phyloP scores from a whole-genome alignment of 2,888 invertebrate species.

The Ennomos fuscantarius region DNA sequence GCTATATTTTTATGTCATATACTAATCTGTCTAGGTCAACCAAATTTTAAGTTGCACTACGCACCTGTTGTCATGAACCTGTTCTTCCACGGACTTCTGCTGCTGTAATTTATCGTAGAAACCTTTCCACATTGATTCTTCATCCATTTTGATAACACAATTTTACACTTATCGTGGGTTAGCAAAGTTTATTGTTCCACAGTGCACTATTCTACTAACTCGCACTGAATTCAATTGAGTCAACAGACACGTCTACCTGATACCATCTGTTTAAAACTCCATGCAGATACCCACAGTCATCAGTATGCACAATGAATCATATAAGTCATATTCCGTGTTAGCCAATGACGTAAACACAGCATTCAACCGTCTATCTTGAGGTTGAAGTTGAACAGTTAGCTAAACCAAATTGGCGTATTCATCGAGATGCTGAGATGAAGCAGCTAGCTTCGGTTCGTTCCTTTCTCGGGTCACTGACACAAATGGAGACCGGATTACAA shows the following conservation, averaged over 20 bases:
- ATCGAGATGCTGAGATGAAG: slow-evolving; percentile 26
- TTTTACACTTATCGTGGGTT: slow-evolving; percentile 1
- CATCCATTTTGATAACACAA: slow-evolving; percentile 77
- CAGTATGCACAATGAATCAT: slow-evolving; percentile 65
- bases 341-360: slow-evolving; percentile 72
- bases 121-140: slow-evolving; percentile 92
- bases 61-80: slow-evolving; percentile 88
- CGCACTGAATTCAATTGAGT: slow-evolving; percentile 15
- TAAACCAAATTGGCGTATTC: slow-evolving; percentile 54
- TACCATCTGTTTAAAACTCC: slow-evolving; percentile 43
- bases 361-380: slow-evolving; percentile 54
- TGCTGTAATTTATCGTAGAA: slow-evolving; percentile 89
- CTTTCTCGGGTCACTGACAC: slow-evolving; percentile 61
- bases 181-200: slow-evolving; percentile 1
- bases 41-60: background rate
- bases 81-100: slow-evolving; percentile 86
- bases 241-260: slow-evolving; percentile 26
- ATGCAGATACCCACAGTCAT: slow-evolving; percentile 55
- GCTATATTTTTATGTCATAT: too few relatives aligned
- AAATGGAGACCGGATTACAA: slow-evolving; percentile 31
- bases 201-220: slow-evolving; percentile 1
- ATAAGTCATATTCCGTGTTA: slow-evolving; percentile 66
- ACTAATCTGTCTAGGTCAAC: too few relatives aligned
- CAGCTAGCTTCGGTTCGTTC: slow-evolving; percentile 28
- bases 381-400: slow-evolving; percentile 47